Evolutionary conservation across 1,140 invertebrate species (phyloP), one percentile per base, ranked within the genome.

Genomic region (Aphis gossypii): DNA sequence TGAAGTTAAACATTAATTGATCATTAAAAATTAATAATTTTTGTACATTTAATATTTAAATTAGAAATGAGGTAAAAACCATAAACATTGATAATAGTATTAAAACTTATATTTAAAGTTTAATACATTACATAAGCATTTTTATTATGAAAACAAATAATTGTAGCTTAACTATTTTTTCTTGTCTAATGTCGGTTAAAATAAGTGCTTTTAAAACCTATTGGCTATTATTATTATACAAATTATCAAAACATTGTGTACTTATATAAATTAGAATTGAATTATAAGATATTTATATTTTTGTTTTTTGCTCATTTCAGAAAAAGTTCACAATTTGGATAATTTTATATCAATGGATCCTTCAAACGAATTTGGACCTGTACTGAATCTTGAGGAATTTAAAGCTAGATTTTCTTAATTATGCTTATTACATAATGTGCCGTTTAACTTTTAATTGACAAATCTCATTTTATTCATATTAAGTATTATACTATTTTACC

Each of bases 291-390:
- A 87, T 51, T n/a, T 35, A 35, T n/a, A 68, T n/a, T 87, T 2
- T 87, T 48, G 46, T 87, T 23, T 89, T 25, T 30, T 41, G 44
- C 11, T 90, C 5, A 44, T 90, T 90, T 0, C n/a, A 93, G 92
- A 86, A 9, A 83, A 93, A 93, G 20, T 20, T 41, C 21, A 54
- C 25, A 93, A 84, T 84, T 86, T 93, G 82, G 82, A 83, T 30
- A 21, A 21, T 84, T 86, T 93, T 18, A 93, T 93, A 6, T 86
- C 82, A 54, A 93, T 93, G 92, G 82, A 93, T 84, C 14, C 46
- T 30, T 93, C 82, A n/a, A 38, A 93, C 20, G 82, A 93, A 86
- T 93, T 84, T 93, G 92, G 92, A 38, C 44, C 54, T 86, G 76
- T 93, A 86, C 30, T 84, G 23, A 30, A 56, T 44, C 76, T 93